phyloP scores from a whole-genome alignment of 1,140 invertebrate genomes.

The Drosophila obscura region DNA sequence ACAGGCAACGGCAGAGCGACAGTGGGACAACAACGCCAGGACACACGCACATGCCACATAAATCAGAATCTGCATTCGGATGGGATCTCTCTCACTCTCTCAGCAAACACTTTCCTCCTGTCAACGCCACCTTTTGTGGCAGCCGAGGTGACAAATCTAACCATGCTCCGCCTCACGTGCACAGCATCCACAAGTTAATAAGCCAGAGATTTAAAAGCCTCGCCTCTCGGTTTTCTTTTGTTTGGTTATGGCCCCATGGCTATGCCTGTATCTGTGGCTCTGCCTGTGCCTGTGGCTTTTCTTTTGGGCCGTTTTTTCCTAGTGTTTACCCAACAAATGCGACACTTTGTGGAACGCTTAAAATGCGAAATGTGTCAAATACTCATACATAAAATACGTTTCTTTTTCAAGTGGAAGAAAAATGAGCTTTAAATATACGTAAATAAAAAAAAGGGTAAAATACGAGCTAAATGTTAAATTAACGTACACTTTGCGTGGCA shows the following conservation, averaged over 20 bases:
- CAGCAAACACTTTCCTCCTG: conserved; percentile 41
- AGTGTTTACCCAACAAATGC: conserved; percentile 64
- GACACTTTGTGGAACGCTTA: conserved; percentile 72
- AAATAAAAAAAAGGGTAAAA: conserved; percentile 50
- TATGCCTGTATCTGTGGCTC: no score
- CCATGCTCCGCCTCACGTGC: conserved; percentile 56
- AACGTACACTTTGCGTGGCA: conserved; percentile 74
- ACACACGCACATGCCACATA: conserved; percentile 70
- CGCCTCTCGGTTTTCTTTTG: conserved; percentile 38
- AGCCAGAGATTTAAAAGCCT: conserved; percentile 32
- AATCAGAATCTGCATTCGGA: conserved; percentile 54
- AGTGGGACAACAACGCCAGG: conserved; percentile 12
- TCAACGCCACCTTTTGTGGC: conserved; percentile 55
- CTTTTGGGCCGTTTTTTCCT: conserved; percentile 14
- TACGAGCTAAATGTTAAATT: conserved; percentile 58
- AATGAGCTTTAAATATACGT: conserved; percentile 60
- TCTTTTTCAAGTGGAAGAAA: conserved; percentile 72
- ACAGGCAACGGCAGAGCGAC: conserved; percentile 37
- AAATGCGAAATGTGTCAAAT: conserved; percentile 80
- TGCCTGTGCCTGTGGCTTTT: conserved; percentile 9
- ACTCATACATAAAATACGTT: conserved; percentile 54
- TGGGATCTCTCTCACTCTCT: conserved; percentile 6
- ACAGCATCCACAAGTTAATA: conserved; percentile 63
- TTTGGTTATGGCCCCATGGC: conserved; percentile 36
- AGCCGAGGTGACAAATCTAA: conserved; percentile 42